These are phyloP conservation scores for Spermophilus dauricus DNA, from an alignment of 2,113 vertebrate species.

Conservation along the genomic window DNA sequence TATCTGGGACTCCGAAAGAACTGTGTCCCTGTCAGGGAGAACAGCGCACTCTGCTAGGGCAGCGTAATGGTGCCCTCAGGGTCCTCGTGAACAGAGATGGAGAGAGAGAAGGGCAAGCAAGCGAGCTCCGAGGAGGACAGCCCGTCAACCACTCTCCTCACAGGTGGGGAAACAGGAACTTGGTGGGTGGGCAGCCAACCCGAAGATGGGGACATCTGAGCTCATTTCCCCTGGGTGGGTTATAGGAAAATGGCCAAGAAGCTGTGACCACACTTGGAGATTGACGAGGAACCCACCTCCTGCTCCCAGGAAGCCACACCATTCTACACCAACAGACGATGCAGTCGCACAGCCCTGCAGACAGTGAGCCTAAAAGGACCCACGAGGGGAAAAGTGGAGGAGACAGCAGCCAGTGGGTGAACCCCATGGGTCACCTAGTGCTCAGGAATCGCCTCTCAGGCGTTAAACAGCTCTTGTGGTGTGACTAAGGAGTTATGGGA, in stretches of 20 bases:
- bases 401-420: neutral
- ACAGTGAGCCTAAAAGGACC: neutral
- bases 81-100: too few species aligned
- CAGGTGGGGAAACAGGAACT: neutral
- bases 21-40: neutral
- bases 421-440: too few species aligned
- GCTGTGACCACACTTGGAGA: neutral
- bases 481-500: neutral
- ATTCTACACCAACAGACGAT: neutral
- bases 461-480: neutral
- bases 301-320: neutral
- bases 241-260: conserved; percentile 91
- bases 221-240: conserved; percentile 91
- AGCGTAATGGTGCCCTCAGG: rapidly evolving
- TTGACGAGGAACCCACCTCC: neutral
- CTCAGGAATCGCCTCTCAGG: neutral
- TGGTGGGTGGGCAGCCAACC: neutral
- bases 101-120: neutral
- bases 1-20: neutral
- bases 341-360: neutral
- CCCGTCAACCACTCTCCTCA: neutral
- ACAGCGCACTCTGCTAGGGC: neutral
- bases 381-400: neutral
- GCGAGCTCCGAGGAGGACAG: neutral
- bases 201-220: conserved; percentile 81